These are phyloP conservation scores for Melikaiella ostensackeni DNA, from an alignment of 2,888 invertebrate genomes.

Conservation along the genomic window DNA sequence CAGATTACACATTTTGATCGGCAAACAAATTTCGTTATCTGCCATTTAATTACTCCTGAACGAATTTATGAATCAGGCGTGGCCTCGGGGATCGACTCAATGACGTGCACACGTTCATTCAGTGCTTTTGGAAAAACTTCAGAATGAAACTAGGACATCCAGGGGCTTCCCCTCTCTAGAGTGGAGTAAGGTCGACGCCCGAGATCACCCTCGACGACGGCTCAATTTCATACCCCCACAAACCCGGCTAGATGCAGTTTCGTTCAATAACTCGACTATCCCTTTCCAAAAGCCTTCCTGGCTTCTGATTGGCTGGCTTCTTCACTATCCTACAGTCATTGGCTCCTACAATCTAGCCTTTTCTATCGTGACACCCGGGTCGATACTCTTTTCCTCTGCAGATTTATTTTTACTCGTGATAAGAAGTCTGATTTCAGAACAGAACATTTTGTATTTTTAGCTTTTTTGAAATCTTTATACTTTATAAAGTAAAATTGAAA, in stretches of 20 bases:
- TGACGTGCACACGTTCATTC: constrained; percentile 52
- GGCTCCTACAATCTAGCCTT: neutral
- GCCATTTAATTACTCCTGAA: constrained; percentile 14
- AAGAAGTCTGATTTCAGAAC: neutral
- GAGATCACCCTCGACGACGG: constrained; percentile 47
- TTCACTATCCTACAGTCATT: neutral
- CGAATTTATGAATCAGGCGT: constrained; percentile 29
- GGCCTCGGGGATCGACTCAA: neutral
- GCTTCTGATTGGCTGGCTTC: constrained; percentile 9
- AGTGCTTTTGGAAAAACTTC: constrained; percentile 56
- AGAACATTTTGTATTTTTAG: neutral
- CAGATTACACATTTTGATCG: constrained; percentile 10
- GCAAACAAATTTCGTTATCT: constrained; percentile 14
- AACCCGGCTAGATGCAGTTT: constrained; percentile 16
- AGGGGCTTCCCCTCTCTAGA: constrained; percentile 58
- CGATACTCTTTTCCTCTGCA: neutral
- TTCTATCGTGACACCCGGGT: neutral
- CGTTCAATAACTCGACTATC: constrained; percentile 41
- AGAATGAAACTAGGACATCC: constrained; percentile 65
- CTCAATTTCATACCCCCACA: constrained; percentile 53
- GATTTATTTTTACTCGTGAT: neutral
- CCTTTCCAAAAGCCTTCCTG: constrained; percentile 2
- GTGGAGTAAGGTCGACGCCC: constrained; percentile 50
- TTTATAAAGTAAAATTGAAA: neutral
- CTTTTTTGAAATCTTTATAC: neutral